Evolutionary conservation across 2,113 vertebrate species (phyloP).

Genomic region (Paramisgurnus dabryanus): DNA sequence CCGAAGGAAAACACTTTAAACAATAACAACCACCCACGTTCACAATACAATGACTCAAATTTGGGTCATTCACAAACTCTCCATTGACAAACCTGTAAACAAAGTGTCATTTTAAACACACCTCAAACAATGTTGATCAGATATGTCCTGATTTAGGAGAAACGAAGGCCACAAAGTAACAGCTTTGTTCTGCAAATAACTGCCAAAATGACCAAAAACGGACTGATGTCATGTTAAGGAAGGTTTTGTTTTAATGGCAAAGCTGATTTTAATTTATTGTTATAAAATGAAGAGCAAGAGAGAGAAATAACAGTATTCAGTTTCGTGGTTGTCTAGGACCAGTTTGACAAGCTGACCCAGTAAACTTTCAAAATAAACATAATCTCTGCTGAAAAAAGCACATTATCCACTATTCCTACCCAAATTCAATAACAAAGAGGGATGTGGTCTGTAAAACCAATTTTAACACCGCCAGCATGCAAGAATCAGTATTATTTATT

Average conservation of each 20-base stretch:
- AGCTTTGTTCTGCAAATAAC: background rate
- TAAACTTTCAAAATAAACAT: constrained; percentile 47
- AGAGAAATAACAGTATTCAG: constrained; percentile 9
- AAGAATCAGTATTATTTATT: background rate
- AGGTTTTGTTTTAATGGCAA: background rate
- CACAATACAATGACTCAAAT: background rate
- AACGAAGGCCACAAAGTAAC: background rate
- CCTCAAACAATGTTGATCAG: background rate
- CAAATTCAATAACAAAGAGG: constrained; percentile 15
- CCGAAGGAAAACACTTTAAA: constrained; percentile 9
- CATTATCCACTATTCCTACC: constrained; percentile 30
- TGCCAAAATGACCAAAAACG: background rate
- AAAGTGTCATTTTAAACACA: background rate
- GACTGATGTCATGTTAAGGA: background rate
- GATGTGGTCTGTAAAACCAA: constrained; percentile 30
- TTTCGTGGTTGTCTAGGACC: constrained; percentile 25
- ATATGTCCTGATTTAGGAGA: background rate
- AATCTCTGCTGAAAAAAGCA: constrained; percentile 23
- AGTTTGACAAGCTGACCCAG: constrained; percentile 36
- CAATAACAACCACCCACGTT: constrained; percentile 60
- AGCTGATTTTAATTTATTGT: constrained; percentile 11
- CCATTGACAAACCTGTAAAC: background rate
- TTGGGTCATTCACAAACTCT: background rate
- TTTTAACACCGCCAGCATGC: background rate
- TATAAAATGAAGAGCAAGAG: background rate